A percentile compares a stretch with the other conserved stretches of the same genome.
Evolutionary conservation across 2,113 vertebrate species (phyloP).

Genomic region (Pomatostomus ruficeps): DNA sequence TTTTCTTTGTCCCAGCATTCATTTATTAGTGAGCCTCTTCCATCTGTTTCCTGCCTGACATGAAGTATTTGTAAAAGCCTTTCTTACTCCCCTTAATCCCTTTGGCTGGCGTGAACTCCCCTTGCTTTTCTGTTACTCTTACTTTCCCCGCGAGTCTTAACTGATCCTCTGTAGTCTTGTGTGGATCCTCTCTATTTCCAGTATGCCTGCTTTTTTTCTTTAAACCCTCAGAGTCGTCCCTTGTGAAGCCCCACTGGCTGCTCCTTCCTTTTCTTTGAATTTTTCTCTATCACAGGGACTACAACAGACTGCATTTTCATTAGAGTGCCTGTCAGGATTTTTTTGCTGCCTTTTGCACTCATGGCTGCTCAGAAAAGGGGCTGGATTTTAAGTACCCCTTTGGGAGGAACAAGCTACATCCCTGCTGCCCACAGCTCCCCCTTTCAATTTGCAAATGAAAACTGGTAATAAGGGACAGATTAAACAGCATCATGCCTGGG

Average conservation of each 20-base stretch:
- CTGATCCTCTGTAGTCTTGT: neutral
- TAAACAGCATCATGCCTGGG: neutral
- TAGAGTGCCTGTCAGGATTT: neutral
- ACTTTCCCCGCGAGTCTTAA: neutral
- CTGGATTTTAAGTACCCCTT: conserved; percentile 2
- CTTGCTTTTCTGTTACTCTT: neutral
- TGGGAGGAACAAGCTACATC: neutral
- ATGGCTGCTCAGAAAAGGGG: neutral
- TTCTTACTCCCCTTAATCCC: conserved; percentile 30
- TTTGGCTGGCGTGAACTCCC: neutral
- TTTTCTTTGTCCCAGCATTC: neutral
- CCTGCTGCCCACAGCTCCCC: neutral
- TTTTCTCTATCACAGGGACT: neutral
- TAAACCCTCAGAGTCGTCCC: neutral
- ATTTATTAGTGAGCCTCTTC: conserved; percentile 8
- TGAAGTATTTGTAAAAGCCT: conserved; percentile 26
- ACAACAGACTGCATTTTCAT: neutral
- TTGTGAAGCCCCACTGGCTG: neutral
- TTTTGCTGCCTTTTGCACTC: neutral
- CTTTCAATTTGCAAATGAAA: conserved; percentile 20
- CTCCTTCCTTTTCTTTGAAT: neutral
- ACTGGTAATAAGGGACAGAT: neutral
- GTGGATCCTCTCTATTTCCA: conserved; percentile 6
- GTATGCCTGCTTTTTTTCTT: neutral
- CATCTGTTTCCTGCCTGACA: neutral